phyloP scores from a whole-genome alignment of 1,140 invertebrate genomes.

The Scaptomyza hsui region DNA sequence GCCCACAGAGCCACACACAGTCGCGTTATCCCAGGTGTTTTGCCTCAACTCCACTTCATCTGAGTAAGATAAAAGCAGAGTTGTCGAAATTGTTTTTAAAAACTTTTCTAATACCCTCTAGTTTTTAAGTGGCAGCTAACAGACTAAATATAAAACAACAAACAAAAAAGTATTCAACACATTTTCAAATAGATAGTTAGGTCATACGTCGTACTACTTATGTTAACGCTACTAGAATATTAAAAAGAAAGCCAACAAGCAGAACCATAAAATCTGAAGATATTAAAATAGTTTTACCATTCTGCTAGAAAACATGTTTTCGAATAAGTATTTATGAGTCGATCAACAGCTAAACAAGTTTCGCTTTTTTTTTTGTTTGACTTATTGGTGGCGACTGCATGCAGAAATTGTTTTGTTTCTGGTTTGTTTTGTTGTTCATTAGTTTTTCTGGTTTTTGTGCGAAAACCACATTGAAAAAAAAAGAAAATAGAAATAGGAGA shows the following conservation, averaged over 20 bases:
- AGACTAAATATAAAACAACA: not conserved
- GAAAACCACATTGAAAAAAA: slow-evolving; percentile 32
- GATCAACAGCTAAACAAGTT: not conserved
- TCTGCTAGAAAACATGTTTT: not conserved
- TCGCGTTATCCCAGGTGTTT: slow-evolving; percentile 64
- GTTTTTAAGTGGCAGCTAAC: not conserved
- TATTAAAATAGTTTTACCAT: too few relatives aligned
- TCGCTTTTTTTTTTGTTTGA: slow-evolving; percentile 51
- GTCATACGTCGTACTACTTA: too few relatives aligned
- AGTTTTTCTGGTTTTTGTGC: slow-evolving; percentile 9
- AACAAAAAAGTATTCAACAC: not conserved
- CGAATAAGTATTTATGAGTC: slow-evolving; percentile 17
- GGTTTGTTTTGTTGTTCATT: slow-evolving; percentile 11
- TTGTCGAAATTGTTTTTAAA: slow-evolving; percentile 71
- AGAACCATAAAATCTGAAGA: too few relatives aligned
- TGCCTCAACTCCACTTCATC: slow-evolving; percentile 57
- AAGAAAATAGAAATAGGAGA: slow-evolving; percentile 31
- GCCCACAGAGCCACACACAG: slow-evolving; percentile 18
- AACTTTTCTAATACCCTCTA: slow-evolving; percentile 49
- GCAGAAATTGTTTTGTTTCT: slow-evolving; percentile 62
- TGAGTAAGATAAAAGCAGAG: slow-evolving; percentile 43
- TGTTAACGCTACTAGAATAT: too few relatives aligned
- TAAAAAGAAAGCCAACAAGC: too few relatives aligned
- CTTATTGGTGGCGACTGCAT: slow-evolving; percentile 56
- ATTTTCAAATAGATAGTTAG: too few relatives aligned